phyloP scores from a whole-genome alignment of 1,140 invertebrate genomes.

The Diorhabda sublineata region DNA sequence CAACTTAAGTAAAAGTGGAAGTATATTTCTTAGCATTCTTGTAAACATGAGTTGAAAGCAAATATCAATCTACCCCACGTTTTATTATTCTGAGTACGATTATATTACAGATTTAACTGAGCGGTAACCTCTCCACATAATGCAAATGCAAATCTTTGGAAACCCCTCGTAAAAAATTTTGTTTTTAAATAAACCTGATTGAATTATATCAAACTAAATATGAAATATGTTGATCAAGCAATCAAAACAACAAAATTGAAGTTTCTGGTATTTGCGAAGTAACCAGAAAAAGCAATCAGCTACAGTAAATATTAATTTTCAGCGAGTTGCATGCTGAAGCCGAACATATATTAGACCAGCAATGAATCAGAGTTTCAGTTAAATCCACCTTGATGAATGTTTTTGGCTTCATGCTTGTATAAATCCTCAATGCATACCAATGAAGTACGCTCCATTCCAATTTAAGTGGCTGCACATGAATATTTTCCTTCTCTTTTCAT shows the following conservation, averaged over 20 bases:
- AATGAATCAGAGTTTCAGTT: constrained; percentile 48
- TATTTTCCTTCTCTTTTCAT: constrained; percentile 30
- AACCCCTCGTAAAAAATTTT: too few species aligned
- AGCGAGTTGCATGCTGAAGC: constrained; percentile 39
- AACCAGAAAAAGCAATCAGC: constrained; percentile 39
- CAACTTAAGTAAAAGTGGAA: too few species aligned
- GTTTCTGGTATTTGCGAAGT: constrained; percentile 28
- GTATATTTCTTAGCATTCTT: too few species aligned
- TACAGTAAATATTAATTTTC: constrained; percentile 45
- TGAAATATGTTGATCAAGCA: neutral
- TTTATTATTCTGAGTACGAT: too few species aligned
- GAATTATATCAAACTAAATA: too few species aligned
- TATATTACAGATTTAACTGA: too few species aligned
- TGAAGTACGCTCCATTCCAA: constrained; percentile 44
- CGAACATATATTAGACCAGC: constrained; percentile 46
- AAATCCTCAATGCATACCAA: constrained; percentile 50
- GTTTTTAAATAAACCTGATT: too few species aligned
- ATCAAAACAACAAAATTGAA: constrained; percentile 22
- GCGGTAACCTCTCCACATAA: too few species aligned
- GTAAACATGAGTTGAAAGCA: too few species aligned
- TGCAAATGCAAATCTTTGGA: too few species aligned
- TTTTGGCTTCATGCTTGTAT: constrained; percentile 49
- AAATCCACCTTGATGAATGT: constrained; percentile 49
- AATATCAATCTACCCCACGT: too few species aligned
- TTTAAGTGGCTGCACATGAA: constrained; percentile 36